Evolutionary conservation across 2,797 vertebrate genomes (phyloP).

Genomic region (Tadarida brasiliensis): DNA sequence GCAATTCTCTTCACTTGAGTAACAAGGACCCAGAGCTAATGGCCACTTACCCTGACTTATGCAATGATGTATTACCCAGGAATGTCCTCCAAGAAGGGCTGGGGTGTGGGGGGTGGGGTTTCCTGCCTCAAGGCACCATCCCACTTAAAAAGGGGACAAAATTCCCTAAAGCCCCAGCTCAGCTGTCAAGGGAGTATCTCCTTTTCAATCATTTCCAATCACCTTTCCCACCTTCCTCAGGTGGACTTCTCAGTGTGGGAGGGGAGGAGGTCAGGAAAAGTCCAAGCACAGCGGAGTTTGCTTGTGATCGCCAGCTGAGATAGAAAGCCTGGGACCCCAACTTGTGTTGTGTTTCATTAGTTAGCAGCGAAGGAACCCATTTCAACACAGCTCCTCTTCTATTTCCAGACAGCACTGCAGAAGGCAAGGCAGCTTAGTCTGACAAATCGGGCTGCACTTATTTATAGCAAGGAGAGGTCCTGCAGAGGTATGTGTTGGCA

Average conservation of each 20-base stretch:
- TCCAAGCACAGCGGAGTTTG: background rate
- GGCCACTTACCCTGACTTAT: background rate
- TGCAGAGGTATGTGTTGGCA: conserved; percentile 93
- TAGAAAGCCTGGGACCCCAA: background rate
- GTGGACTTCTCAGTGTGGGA: background rate
- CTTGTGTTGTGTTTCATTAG: background rate
- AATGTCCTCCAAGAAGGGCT: background rate
- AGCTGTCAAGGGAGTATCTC: background rate
- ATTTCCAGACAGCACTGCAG: conserved; percentile 80
- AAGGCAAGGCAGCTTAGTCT: conserved; percentile 70
- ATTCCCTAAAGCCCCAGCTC: background rate
- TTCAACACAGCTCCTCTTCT: conserved; percentile 55
- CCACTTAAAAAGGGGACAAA: background rate
- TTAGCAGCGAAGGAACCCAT: conserved; percentile 43
- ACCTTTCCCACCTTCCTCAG: background rate
- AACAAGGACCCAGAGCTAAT: background rate
- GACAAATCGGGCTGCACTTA: conserved; percentile 90
- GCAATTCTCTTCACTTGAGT: background rate
- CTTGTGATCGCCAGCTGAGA: background rate
- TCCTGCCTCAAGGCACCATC: background rate
- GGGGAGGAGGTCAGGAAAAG: background rate
- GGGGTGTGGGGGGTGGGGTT: background rate
- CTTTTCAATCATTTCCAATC: background rate
- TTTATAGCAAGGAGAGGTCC: conserved; percentile 95
- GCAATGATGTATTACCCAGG: background rate